A percentile compares a stretch with the other conserved stretches of the same genome.
Conservation (phyloP, 2,888 invertebrate genomes). For the Agapostemon virescens region DNA sequence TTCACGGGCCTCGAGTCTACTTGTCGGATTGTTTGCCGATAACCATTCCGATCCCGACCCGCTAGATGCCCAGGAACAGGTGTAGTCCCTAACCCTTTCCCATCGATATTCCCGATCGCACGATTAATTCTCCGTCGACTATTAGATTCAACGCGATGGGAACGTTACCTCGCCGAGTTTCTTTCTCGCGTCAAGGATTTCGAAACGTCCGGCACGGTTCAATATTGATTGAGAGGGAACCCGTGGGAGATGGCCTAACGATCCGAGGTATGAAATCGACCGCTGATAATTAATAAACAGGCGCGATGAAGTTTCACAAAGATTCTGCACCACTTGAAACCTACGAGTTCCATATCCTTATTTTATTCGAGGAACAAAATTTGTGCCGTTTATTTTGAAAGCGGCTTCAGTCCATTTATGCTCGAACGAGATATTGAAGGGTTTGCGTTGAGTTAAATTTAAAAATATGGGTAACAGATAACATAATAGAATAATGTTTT, state of each 20-base stretch:
- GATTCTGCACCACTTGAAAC: not conserved
- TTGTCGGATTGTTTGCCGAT: constrained; percentile 1
- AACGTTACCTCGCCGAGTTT: constrained; percentile 1
- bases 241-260: not conserved
- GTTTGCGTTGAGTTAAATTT: too few relatives aligned
- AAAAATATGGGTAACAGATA: too few relatives aligned
- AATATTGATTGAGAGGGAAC: constrained; percentile 2
- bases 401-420: too few relatives aligned
- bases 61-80: not conserved
- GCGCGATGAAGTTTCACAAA: not conserved
- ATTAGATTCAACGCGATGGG: constrained; percentile 1
- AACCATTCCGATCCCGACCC: not conserved
- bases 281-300: constrained; percentile 9
- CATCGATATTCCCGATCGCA: not conserved
- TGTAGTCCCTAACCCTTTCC: not conserved
- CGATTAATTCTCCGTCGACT: constrained; percentile 17
- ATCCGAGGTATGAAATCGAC: constrained; percentile 3
- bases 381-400: too few relatives aligned
- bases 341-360: not conserved
- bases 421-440: too few relatives aligned
- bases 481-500: too few relatives aligned
- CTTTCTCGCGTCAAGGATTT: not conserved
- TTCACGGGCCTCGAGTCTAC: constrained; percentile 6
- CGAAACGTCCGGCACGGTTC: not conserved
- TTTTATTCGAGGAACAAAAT: too few relatives aligned